Percentiles rank a stretch among this genome's conserved stretches.
phyloP scores from a whole-genome alignment of 2,888 invertebrate species.

The Tenthredo mesomela region DNA sequence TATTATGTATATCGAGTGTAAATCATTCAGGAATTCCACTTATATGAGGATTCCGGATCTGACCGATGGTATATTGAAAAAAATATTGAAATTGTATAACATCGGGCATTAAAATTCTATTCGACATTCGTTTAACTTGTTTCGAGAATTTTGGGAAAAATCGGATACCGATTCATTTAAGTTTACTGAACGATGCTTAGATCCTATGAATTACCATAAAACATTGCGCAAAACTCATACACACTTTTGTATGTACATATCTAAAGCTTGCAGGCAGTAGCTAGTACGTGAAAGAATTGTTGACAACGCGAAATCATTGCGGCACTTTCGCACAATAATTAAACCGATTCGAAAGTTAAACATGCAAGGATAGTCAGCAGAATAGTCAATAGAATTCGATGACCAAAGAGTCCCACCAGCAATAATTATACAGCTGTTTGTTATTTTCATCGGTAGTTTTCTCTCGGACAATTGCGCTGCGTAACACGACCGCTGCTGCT shows the following conservation, averaged over 20 bases:
- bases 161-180: background rate
- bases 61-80: background rate
- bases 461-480: background rate
- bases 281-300: slow-evolving; percentile 15
- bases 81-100: background rate
- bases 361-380: slow-evolving; percentile 1
- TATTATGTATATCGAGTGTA: background rate
- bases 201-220: background rate
- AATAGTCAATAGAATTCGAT: slow-evolving; percentile 21
- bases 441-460: slow-evolving; percentile 9
- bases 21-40: background rate
- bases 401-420: background rate
- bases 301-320: slow-evolving; percentile 21
- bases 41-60: background rate
- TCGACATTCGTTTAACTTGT: background rate
- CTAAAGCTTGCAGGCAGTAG: background rate
- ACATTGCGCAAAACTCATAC: background rate
- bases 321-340: slow-evolving; percentile 17
- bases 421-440: background rate
- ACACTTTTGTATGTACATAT: background rate
- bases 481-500: background rate
- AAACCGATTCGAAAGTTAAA: slow-evolving; percentile 28
- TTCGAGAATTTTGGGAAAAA: background rate
- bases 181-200: background rate
- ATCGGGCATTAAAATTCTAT: background rate